Percentiles rank a stretch among this genome's conserved stretches.
phyloP scores from a whole-genome alignment of 1,140 invertebrate species.

The Papilio helenus region DNA sequence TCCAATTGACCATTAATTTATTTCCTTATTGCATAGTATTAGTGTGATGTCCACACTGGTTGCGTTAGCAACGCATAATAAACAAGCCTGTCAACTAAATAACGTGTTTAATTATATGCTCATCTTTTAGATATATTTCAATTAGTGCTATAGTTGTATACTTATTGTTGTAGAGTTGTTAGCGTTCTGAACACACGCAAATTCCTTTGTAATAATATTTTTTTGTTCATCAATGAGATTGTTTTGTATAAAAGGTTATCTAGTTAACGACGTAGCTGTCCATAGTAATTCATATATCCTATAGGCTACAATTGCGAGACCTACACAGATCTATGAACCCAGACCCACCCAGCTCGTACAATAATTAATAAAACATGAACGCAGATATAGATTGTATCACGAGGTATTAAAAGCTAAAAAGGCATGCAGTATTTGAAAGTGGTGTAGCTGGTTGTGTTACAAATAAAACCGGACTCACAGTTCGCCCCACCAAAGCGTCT shows the following conservation, averaged over 20 bases:
- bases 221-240: not conserved
- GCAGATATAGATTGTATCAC: constrained; percentile 38
- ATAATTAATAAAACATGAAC: constrained; percentile 38
- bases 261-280: constrained; percentile 46
- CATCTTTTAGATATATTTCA: too few species aligned
- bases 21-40: constrained; percentile 18
- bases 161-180: constrained; percentile 23
- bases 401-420: constrained; percentile 34
- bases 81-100: too few species aligned
- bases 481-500: constrained; percentile 68
- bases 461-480: constrained; percentile 72
- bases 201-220: not conserved
- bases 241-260: constrained; percentile 9
- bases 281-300: constrained; percentile 42
- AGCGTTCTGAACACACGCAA: not conserved
- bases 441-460: constrained; percentile 45
- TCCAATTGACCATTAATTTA: not conserved
- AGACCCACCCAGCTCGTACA: constrained; percentile 29
- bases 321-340: constrained; percentile 40
- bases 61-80: too few species aligned
- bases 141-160: constrained; percentile 22
- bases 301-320: constrained; percentile 35
- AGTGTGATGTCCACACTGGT: too few species aligned
- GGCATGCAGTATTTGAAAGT: constrained; percentile 40
- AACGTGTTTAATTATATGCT: too few species aligned